These are phyloP conservation scores for Epsilonema sp. DNA, from an alignment of 2,888 invertebrate species.

Conservation along the genomic window DNA sequence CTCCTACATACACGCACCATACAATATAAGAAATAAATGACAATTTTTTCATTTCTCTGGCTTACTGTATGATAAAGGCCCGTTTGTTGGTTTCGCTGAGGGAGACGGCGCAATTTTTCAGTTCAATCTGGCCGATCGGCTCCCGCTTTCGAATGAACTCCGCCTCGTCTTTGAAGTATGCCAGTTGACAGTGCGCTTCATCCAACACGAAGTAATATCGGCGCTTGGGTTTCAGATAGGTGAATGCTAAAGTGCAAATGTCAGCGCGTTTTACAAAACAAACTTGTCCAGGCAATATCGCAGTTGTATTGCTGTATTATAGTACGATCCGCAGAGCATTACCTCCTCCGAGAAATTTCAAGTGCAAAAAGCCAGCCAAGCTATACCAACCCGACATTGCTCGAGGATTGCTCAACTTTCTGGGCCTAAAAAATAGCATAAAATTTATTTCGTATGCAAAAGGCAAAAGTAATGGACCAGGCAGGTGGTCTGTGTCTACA, in stretches of 20 bases:
- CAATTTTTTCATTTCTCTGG: too few relatives aligned
- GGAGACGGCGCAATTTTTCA: constrained; percentile 3
- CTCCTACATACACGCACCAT: too few relatives aligned
- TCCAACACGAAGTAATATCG: constrained; percentile 12
- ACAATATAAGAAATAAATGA: too few relatives aligned
- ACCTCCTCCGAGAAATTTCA: constrained; percentile 10
- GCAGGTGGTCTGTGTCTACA: too few relatives aligned
- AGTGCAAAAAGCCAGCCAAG: constrained; percentile 9
- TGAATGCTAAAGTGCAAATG: constrained; percentile 2
- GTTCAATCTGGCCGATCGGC: constrained; percentile 2
- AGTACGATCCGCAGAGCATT: too few relatives aligned
- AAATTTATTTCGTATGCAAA: too few relatives aligned
- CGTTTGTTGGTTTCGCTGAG: constrained; percentile 3
- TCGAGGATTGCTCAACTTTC: too few relatives aligned
- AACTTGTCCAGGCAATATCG: not conserved
- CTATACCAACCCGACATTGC: constrained; percentile 9
- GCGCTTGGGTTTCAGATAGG: constrained; percentile 7
- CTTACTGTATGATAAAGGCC: constrained; percentile 9
- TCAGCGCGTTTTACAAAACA: not conserved
- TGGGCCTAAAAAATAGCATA: too few relatives aligned
- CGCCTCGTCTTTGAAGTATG: constrained; percentile 9
- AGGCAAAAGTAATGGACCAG: too few relatives aligned
- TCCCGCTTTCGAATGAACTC: constrained; percentile 4
- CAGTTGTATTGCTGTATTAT: too few relatives aligned
- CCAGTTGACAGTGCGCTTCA: constrained; percentile 8